Percentiles rank a stretch among this genome's conserved stretches.
Evolutionary conservation across 1,140 invertebrate species (phyloP).

Genomic region (Melanaphis sacchari): DNA sequence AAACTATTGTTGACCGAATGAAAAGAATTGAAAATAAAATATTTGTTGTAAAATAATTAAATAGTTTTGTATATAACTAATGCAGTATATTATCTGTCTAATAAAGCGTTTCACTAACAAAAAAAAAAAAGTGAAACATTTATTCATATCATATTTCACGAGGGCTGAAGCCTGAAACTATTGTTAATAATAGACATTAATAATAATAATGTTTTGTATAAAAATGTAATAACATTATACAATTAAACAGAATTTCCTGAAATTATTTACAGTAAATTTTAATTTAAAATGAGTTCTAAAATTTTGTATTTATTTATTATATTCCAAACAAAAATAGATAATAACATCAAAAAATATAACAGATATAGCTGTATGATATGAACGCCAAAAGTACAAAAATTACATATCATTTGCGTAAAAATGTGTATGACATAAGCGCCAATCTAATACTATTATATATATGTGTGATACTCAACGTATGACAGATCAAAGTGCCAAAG

Average conservation of each 20-base stretch:
- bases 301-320: slow-evolving; percentile 5
- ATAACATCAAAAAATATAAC: not conserved
- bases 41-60: not conserved
- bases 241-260: not conserved
- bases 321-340: not conserved
- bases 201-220: not conserved
- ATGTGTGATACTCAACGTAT: too few relatives aligned
- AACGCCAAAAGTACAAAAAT: too few relatives aligned
- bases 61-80: not conserved
- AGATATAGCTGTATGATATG: too few relatives aligned
- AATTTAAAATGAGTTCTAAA: not conserved
- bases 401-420: too few relatives aligned
- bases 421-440: too few relatives aligned
- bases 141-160: not conserved
- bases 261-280: not conserved
- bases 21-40: not conserved
- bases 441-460: too few relatives aligned
- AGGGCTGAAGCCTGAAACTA: not conserved
- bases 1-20: not conserved
- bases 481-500: too few relatives aligned
- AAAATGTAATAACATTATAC: not conserved
- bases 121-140: not conserved
- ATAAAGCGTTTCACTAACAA: not conserved
- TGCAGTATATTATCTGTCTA: not conserved
- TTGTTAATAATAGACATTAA: not conserved